phyloP scores from a whole-genome alignment of 2,888 invertebrate species.

The Heliconius hortense region DNA sequence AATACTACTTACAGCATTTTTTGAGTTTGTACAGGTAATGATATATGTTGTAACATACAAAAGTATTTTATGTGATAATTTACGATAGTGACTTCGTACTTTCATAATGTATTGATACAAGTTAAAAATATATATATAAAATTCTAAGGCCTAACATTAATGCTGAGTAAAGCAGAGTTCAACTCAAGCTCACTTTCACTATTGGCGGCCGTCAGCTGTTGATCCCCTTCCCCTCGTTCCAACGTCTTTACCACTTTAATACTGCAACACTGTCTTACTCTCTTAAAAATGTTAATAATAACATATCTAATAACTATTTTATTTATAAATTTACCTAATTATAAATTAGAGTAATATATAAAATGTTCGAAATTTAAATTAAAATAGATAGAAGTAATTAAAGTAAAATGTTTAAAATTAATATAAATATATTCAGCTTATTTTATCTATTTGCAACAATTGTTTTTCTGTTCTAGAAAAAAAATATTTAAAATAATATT shows the following conservation, averaged over 20 bases:
- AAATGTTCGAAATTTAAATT: not conserved
- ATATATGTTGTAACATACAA: not conserved
- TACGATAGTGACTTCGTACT: not conserved
- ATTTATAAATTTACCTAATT: not conserved
- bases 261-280: slow-evolving; percentile 73
- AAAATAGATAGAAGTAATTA: not conserved
- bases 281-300: slow-evolving; percentile 44
- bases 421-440: not conserved
- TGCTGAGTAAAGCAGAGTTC: slow-evolving; percentile 37
- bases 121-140: not conserved
- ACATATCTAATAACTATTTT: slow-evolving; percentile 10
- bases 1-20: not conserved
- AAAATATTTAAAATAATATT: not conserved
- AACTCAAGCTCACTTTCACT: slow-evolving; percentile 76
- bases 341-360: not conserved
- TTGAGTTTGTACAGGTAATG: not conserved
- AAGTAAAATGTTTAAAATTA: not conserved
- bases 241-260: slow-evolving; percentile 46
- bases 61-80: not conserved
- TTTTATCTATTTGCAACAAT: not conserved
- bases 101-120: not conserved
- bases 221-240: slow-evolving; percentile 49
- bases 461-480: not conserved
- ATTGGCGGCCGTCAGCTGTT: slow-evolving; percentile 77
- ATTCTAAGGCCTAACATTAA: slow-evolving; percentile 23